Conservation (phyloP, 2,888 invertebrate genomes). For the Drosophila tanythrix region DNA sequence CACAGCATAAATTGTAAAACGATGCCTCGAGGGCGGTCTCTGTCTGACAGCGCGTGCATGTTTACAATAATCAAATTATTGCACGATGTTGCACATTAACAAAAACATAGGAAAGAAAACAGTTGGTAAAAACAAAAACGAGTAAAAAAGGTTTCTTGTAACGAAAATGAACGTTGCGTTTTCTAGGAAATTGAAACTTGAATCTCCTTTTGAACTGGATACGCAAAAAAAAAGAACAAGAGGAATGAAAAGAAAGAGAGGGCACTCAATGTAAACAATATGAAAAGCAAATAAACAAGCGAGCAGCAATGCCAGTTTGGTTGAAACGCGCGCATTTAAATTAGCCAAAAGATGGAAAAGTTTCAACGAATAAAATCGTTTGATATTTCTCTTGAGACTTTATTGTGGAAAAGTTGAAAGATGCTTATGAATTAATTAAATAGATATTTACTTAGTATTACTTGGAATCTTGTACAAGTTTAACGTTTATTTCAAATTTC, state of each 20-base stretch:
- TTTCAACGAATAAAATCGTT: background rate
- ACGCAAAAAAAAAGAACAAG: background rate
- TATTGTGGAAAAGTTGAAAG: background rate
- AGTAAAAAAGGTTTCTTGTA: conserved; percentile 27
- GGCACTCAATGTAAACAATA: conserved; percentile 15
- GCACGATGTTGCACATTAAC: conserved; percentile 73
- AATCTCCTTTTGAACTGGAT: conserved; percentile 28
- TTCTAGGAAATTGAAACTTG: conserved; percentile 56
- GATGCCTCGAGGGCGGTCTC: conserved; percentile 58
- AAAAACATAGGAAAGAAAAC: conserved; percentile 33
- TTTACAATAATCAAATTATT: conserved; percentile 74
- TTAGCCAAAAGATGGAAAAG: background rate
- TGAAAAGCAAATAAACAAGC: conserved; percentile 14
- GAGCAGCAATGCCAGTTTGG: conserved; percentile 3
- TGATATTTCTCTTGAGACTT: background rate
- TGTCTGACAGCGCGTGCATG: conserved; percentile 28
- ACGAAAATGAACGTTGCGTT: conserved; percentile 34
- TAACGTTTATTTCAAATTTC: background rate
- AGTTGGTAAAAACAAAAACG: conserved; percentile 4
- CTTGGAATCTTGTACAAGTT: background rate
- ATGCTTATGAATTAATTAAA: background rate
- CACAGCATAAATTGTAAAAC: conserved; percentile 68
- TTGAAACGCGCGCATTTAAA: background rate
- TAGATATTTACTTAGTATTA: background rate
- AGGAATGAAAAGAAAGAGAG: background rate